phyloP scores from a whole-genome alignment of 2,113 vertebrate genomes.

The Microtus montanus region DNA sequence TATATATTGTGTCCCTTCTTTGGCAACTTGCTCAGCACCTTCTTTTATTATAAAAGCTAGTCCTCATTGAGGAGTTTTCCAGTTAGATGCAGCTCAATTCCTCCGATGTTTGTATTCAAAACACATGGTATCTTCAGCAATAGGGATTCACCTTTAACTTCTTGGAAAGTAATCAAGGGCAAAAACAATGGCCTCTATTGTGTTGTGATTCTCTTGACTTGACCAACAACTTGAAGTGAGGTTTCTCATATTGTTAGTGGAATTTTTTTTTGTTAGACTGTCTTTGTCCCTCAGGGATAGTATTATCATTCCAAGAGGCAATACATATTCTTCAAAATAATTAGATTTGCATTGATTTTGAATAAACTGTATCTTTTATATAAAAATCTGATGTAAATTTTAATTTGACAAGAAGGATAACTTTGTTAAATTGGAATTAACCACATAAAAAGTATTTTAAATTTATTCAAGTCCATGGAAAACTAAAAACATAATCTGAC shows the following conservation, averaged over 20 bases:
- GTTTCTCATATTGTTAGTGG: not conserved
- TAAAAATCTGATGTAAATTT: conserved; percentile 30
- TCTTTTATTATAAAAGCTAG: not conserved
- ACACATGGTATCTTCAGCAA: not conserved
- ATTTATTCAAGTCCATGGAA: not conserved
- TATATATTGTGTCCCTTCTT: not conserved
- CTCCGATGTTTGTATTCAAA: not conserved
- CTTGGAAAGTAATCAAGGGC: not conserved
- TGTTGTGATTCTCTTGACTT: not conserved
- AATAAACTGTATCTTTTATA: not conserved
- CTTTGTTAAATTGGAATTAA: not conserved
- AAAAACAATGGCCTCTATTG: not conserved
- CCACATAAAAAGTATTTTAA: conserved; percentile 16
- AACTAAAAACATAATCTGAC: not conserved
- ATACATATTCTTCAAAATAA: not conserved
- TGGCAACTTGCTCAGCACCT: no score
- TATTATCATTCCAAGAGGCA: not conserved
- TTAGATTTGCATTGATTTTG: conserved; percentile 33
- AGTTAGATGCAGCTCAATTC: no score
- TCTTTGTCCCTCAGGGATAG: not conserved
- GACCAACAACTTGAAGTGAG: not conserved
- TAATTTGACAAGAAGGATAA: conserved; percentile 1
- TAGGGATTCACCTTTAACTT: not conserved
- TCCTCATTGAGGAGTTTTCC: not conserved
- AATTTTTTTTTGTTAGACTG: not conserved